Conservation (phyloP, 2,888 invertebrate genomes). For the Nomada hirtipes region DNA sequence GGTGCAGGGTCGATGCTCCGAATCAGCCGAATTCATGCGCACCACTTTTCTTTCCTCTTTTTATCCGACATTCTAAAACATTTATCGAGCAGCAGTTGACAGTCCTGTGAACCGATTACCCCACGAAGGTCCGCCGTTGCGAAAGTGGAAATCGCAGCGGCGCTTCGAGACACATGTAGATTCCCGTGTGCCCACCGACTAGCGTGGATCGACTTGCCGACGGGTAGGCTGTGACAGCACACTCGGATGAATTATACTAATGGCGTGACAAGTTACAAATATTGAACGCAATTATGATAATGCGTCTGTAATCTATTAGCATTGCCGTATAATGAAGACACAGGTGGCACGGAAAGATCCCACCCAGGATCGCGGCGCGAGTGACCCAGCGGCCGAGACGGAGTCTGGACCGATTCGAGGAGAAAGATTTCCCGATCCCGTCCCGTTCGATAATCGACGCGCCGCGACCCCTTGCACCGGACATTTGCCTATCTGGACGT, state of each 20-base stretch:
- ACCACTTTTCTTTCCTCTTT: slow-evolving; percentile 31
- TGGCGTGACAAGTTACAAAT: slow-evolving; percentile 80
- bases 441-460: background rate
- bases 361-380: slow-evolving; percentile 70
- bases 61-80: background rate
- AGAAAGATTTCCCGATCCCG: background rate
- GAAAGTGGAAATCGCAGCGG: background rate
- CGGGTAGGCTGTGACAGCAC: slow-evolving; percentile 41
- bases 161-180: background rate
- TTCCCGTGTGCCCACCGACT: background rate
- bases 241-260: slow-evolving; percentile 76
- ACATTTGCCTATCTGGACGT: slow-evolving; percentile 50
- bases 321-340: slow-evolving; percentile 79
- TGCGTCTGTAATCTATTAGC: slow-evolving; percentile 78
- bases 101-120: background rate
- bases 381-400: slow-evolving; percentile 66
- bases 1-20: slow-evolving; percentile 50
- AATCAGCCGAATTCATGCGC: background rate
- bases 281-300: slow-evolving; percentile 83
- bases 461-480: background rate
- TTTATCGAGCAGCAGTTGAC: background rate
- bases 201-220: slow-evolving; percentile 63
- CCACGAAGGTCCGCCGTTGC: too few species aligned
- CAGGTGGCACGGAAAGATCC: slow-evolving; percentile 78
- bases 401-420: slow-evolving; percentile 50